Evolutionary conservation across 1,140 invertebrate species (phyloP).

Genomic region (Dendroctonus ponderosae): DNA sequence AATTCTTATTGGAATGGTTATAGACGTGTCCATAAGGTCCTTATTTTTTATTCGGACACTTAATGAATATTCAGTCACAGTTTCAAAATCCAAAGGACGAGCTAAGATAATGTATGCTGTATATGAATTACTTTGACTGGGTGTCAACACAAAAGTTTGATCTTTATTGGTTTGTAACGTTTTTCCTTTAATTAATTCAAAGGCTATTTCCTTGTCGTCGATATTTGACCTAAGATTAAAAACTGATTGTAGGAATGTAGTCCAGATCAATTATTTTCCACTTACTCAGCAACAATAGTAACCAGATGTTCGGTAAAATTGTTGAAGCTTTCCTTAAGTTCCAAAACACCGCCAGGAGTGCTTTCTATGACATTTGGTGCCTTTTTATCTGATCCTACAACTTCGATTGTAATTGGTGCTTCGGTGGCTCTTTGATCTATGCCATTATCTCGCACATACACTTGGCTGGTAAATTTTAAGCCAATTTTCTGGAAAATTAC

Average conservation of each 20-base stretch:
- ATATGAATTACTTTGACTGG: slow-evolving; percentile 55
- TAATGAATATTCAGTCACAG: slow-evolving; percentile 75
- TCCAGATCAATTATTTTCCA: slow-evolving; percentile 33
- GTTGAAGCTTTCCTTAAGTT: slow-evolving; percentile 69
- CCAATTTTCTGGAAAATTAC: slow-evolving; percentile 58
- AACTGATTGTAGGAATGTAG: neutral
- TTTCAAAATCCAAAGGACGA: slow-evolving; percentile 77
- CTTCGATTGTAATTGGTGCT: slow-evolving; percentile 76
- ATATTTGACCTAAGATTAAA: slow-evolving; percentile 67
- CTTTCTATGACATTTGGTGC: slow-evolving; percentile 69
- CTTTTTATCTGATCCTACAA: slow-evolving; percentile 85
- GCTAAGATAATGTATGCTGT: slow-evolving; percentile 71
- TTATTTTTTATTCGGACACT: slow-evolving; percentile 82
- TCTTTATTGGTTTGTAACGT: slow-evolving; percentile 82
- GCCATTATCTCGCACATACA: slow-evolving; percentile 71
- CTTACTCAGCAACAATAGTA: slow-evolving; percentile 67
- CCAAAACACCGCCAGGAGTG: slow-evolving; percentile 59
- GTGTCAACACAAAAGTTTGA: slow-evolving; percentile 72
- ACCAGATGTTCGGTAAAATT: slow-evolving; percentile 68
- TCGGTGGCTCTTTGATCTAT: slow-evolving; percentile 57
- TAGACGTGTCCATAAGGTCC: slow-evolving; percentile 74
- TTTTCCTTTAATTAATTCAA: slow-evolving; percentile 75
- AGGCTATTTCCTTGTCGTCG: slow-evolving; percentile 68
- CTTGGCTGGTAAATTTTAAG: slow-evolving; percentile 50
- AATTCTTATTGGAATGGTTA: slow-evolving; percentile 68